Conservation (phyloP, 2,888 invertebrate genomes). For the Amphipoea lucens region DNA sequence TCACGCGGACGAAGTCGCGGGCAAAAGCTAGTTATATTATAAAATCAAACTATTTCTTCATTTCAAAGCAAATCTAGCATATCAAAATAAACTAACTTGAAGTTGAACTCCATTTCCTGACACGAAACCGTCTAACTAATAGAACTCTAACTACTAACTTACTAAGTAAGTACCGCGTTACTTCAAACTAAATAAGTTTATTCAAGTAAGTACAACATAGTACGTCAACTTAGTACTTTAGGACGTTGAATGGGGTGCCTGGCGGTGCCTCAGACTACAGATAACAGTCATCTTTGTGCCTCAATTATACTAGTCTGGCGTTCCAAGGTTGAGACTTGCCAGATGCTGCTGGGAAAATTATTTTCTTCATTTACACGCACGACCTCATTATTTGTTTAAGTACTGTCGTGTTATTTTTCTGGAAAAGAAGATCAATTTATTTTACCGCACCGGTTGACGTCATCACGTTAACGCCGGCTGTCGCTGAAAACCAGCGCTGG, state of each 20-base stretch:
- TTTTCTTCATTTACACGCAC: neutral
- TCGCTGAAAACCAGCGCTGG: neutral
- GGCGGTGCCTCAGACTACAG: slow-evolving; percentile 59
- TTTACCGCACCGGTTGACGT: neutral
- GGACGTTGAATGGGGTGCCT: slow-evolving; percentile 60
- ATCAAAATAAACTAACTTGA: slow-evolving; percentile 20
- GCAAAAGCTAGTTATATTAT: neutral
- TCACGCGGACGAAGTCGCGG: too few species aligned
- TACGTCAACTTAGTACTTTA: slow-evolving; percentile 55
- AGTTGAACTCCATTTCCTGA: slow-evolving; percentile 8
- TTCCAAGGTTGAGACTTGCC: slow-evolving; percentile 46
- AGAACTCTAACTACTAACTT: slow-evolving; percentile 33
- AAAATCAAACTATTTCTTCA: neutral
- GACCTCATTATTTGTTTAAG: neutral
- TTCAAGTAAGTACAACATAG: slow-evolving; percentile 53
- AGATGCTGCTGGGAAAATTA: slow-evolving; percentile 24
- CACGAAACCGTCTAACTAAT: slow-evolving; percentile 24
- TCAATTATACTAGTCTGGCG: slow-evolving; percentile 66
- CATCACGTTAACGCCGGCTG: neutral
- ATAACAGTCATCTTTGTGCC: slow-evolving; percentile 69
- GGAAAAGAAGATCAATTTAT: neutral
- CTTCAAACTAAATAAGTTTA: slow-evolving; percentile 55
- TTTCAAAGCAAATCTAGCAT: neutral
- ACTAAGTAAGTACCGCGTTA: slow-evolving; percentile 35
- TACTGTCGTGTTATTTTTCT: neutral